A percentile compares a stretch with the other conserved stretches of the same genome.
Evolutionary conservation across 2,888 invertebrate genomes (phyloP).

Genomic region (Chaitophorus viminalis): DNA sequence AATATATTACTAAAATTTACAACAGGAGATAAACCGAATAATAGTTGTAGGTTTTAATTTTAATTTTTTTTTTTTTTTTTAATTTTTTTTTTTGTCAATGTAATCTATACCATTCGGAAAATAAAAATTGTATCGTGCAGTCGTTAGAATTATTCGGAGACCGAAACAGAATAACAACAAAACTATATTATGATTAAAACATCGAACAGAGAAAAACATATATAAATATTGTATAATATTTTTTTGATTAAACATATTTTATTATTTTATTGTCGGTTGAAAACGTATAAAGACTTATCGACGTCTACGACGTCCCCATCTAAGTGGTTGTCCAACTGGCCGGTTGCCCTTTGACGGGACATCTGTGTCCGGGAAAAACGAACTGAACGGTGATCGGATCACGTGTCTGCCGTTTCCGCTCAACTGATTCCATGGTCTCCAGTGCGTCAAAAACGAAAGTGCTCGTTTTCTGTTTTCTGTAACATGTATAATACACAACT

Average conservation of each 20-base stretch:
- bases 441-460: slow-evolving; percentile 68
- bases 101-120: slow-evolving; percentile 26
- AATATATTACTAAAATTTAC: slow-evolving; percentile 51
- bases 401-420: slow-evolving; percentile 63
- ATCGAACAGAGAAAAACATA: slow-evolving; percentile 39
- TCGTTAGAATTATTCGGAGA: slow-evolving; percentile 2
- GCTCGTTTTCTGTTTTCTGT: slow-evolving; percentile 67
- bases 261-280: slow-evolving; percentile 54
- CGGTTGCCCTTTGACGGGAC: slow-evolving; percentile 64
- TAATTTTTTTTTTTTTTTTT: not conserved
- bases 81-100: not conserved
- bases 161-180: not conserved
- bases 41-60: not conserved
- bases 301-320: slow-evolving; percentile 67
- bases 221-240: slow-evolving; percentile 51
- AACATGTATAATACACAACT: not conserved
- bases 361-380: slow-evolving; percentile 62
- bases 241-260: slow-evolving; percentile 50
- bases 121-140: slow-evolving; percentile 10
- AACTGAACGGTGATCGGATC: slow-evolving; percentile 64
- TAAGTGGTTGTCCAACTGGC: slow-evolving; percentile 69
- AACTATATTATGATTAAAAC: slow-evolving; percentile 4
- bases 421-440: slow-evolving; percentile 69
- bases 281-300: slow-evolving; percentile 64
- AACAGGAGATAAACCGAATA: slow-evolving; percentile 14